Percentiles rank a stretch among this genome's conserved stretches.
Conservation (phyloP, 2,113 vertebrate genomes). For the Mesitornis unicolor region DNA sequence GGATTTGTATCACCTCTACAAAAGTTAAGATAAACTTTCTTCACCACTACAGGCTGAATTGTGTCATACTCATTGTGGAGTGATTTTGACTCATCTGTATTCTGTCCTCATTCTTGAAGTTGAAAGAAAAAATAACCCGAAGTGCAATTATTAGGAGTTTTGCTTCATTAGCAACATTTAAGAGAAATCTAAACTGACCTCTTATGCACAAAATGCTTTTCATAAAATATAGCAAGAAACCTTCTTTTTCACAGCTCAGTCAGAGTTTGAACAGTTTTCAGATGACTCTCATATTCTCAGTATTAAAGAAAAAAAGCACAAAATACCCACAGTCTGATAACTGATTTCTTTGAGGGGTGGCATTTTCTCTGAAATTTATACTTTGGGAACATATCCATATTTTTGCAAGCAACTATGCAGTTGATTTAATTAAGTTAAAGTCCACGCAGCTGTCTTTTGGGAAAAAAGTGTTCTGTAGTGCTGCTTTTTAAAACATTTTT, state of each 20-base stretch:
- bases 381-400: neutral
- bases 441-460: neutral
- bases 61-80: neutral
- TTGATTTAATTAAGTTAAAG: neutral
- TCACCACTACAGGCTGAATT: neutral
- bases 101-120: neutral
- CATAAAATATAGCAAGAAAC: neutral
- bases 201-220: neutral
- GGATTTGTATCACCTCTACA: neutral
- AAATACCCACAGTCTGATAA: neutral
- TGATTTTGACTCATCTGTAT: neutral
- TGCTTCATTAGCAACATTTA: neutral
- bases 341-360: rapidly evolving
- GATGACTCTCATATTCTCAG: neutral
- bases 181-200: neutral
- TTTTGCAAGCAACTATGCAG: neutral
- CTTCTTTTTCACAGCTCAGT: neutral
- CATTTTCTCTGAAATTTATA: neutral
- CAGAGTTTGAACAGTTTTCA: neutral
- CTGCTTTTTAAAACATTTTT: neutral
- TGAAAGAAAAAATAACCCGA: neutral
- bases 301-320: neutral
- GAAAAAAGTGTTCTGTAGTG: neutral
- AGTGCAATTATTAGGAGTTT: neutral
- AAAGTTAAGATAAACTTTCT: neutral